A percentile compares a stretch with the other conserved stretches of the same genome.
These are phyloP conservation scores for Montipora cactus DNA, from an alignment of 64 coral and sea anemone species.

Conservation along the genomic window DNA sequence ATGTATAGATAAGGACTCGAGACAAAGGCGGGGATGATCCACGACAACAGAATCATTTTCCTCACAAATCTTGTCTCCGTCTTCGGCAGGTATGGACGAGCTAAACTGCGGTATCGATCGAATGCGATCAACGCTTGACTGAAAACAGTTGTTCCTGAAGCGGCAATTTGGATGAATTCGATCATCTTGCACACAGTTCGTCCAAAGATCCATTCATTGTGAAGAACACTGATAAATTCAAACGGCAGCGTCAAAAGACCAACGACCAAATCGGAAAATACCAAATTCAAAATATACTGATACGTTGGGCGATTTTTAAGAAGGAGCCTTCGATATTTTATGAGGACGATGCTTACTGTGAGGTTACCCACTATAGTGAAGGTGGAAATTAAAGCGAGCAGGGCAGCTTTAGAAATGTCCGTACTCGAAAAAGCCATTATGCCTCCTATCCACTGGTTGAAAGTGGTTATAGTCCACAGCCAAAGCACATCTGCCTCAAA, in stretches of 20 bases:
- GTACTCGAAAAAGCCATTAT: not conserved
- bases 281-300: slow-evolving; percentile 48
- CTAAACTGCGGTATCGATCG: no score
- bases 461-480: no score
- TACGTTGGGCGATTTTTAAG: slow-evolving; percentile 49
- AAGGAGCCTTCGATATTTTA: not conserved
- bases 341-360: not conserved
- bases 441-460: no score
- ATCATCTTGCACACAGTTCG: slow-evolving; percentile 17
- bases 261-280: slow-evolving; percentile 37
- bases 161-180: slow-evolving; percentile 50
- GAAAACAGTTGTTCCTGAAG: slow-evolving; percentile 28
- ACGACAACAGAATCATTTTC: slow-evolving; percentile 15
- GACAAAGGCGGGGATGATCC: slow-evolving; percentile 18
- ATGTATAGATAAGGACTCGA: slow-evolving; percentile 53
- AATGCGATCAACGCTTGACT: not conserved
- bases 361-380: slow-evolving; percentile 19
- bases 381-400: not conserved
- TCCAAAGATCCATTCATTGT: slow-evolving; percentile 31
- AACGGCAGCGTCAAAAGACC: slow-evolving; percentile 43
- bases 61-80: slow-evolving; percentile 3
- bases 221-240: slow-evolving; percentile 25
- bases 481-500: no score
- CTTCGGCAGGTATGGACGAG: not conserved
- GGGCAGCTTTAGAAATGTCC: not conserved